These are phyloP conservation scores for Dolichoris vasculosae DNA, from an alignment of 1,140 invertebrate genomes.

Conservation along the genomic window DNA sequence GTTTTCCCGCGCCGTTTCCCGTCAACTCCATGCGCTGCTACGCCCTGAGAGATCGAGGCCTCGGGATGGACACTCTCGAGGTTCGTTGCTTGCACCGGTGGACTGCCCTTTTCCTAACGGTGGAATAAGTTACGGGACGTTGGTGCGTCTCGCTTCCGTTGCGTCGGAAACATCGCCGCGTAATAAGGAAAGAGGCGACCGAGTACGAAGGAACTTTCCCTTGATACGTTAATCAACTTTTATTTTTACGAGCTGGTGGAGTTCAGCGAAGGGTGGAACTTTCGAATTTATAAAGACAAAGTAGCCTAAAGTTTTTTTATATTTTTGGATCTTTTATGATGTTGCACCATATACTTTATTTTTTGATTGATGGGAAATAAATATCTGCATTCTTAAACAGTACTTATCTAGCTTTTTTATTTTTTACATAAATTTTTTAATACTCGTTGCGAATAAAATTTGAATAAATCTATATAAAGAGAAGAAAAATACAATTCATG, in stretches of 20 bases:
- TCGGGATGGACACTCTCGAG: slow-evolving; percentile 62
- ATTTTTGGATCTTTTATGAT: neutral
- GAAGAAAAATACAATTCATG: too few relatives aligned
- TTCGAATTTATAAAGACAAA: neutral
- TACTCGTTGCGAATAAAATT: too few relatives aligned
- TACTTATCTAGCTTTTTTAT: too few relatives aligned
- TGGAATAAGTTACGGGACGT: neutral
- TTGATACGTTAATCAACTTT: too few relatives aligned
- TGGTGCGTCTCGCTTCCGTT: neutral
- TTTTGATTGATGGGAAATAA: too few relatives aligned
- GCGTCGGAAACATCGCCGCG: too few relatives aligned
- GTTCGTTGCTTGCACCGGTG: slow-evolving; percentile 38
- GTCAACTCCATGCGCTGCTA: slow-evolving; percentile 65
- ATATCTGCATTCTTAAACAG: too few relatives aligned
- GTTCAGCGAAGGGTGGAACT: neutral
- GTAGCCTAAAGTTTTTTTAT: neutral
- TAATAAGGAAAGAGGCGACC: too few relatives aligned
- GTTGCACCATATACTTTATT: too few relatives aligned
- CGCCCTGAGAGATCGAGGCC: slow-evolving; percentile 62
- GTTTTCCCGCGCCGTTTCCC: slow-evolving; percentile 71
- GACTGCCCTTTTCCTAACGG: neutral
- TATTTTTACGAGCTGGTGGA: neutral
- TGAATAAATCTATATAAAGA: too few relatives aligned
- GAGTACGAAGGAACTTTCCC: neutral
- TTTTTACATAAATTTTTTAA: too few relatives aligned